phyloP scores from a whole-genome alignment of 2,888 invertebrate genomes.

The Idaea dimidiata region DNA sequence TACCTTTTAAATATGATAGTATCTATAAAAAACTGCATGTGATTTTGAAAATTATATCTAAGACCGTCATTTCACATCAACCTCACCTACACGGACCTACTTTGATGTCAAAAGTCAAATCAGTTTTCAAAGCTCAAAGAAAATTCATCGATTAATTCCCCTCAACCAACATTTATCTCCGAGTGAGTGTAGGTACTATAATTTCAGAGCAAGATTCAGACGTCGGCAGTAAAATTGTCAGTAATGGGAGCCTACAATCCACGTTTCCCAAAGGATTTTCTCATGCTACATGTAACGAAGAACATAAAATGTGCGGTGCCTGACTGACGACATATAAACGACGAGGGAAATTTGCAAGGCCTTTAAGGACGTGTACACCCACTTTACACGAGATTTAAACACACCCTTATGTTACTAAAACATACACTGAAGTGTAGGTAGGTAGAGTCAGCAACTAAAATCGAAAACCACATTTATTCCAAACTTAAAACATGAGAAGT shows the following conservation, averaged over 20 bases:
- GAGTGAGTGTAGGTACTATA: not conserved
- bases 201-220: not conserved
- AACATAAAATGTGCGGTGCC: not conserved
- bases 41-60: too few relatives aligned
- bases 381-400: not conserved
- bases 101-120: not conserved
- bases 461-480: too few relatives aligned
- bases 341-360: not conserved
- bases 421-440: not conserved
- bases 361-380: not conserved
- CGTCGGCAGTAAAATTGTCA: not conserved
- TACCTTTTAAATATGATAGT: too few relatives aligned
- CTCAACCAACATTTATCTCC: not conserved
- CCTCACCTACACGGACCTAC: not conserved
- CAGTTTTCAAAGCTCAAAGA: not conserved
- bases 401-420: not conserved
- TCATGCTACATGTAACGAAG: not conserved
- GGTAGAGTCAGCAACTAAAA: not conserved
- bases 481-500: too few relatives aligned
- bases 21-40: too few relatives aligned
- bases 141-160: not conserved
- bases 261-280: not conserved
- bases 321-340: constrained; percentile 1
- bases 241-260: not conserved
- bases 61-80: too few relatives aligned